Evolutionary conservation across 2,113 vertebrate genomes (phyloP), one percentile per base, ranked within the genome.

Genomic region (Pao palembangensis): DNA sequence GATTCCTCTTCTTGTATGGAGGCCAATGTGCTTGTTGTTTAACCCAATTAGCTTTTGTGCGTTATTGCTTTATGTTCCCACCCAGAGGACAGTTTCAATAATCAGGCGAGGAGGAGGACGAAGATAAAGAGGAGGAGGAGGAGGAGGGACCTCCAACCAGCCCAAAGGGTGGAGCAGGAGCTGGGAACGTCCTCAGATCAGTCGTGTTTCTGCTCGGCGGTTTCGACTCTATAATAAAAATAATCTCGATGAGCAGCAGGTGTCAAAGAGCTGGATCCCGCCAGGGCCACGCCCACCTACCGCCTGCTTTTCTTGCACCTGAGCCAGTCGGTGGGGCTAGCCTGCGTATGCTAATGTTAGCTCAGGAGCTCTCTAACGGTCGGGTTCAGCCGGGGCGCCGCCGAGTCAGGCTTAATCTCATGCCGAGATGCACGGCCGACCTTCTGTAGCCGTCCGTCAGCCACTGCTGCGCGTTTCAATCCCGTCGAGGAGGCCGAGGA

Each of bases 31-130:
- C 81, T 90, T 79, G 84, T 81, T 83, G 79, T 61, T 75, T 90
- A 90, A 91, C 83, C 38, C 28, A 78, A 88, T 90, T 88, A 88
- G 76, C 82, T 78, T 71, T 55, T 64, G 70, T 66, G 82, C 85
- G 73, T 90, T 88, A 90, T 90, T 88, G 87, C 85, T 86, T 82
- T 81, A 81, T 57, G 78, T 76, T 79, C 55, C 57, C 81, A 84
- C 89, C 84, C 82, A 82, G 88, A 88, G 87, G 85, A 88, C 78
- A 81, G 52, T 79, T 88, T 82, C 85, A 82, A 74, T 87, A 85
- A 85, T 82, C 73, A 73, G 64, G 34, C 3, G 44, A 61, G 69
- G 67, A 60, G 53, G 62, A 49, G 60, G 75, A 38, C 5, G 64
- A 15, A 5, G 48, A 44, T 17, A 61, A 11, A 18, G 38, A 20